These are phyloP conservation scores for Chalcosyrphus nemorum DNA, from an alignment of 2,888 invertebrate genomes.

Conservation along the genomic window DNA sequence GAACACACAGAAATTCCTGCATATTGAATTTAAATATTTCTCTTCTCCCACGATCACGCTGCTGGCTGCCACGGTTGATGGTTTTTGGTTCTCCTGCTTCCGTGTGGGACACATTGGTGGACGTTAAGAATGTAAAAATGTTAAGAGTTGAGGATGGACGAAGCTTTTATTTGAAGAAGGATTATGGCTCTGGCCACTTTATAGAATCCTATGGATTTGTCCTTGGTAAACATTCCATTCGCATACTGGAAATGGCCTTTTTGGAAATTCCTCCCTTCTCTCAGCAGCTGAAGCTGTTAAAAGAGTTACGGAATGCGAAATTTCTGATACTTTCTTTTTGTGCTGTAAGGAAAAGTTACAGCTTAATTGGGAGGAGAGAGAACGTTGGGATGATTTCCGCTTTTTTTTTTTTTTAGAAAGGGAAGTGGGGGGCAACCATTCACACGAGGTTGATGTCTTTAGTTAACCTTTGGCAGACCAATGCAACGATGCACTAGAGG, in stretches of 20 bases:
- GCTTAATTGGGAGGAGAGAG: constrained; percentile 55
- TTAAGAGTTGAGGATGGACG: constrained; percentile 32
- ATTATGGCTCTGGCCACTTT: constrained; percentile 72
- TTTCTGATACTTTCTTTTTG: constrained; percentile 42
- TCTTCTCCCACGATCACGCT: constrained; percentile 64
- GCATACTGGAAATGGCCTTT: constrained; percentile 59
- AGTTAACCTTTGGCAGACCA: constrained; percentile 39
- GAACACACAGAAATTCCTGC: constrained; percentile 61
- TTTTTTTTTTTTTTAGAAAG: background rate
- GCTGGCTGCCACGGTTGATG: constrained; percentile 40
- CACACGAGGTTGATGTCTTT: constrained; percentile 50
- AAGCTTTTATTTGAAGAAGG: constrained; percentile 68
- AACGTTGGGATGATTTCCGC: background rate
- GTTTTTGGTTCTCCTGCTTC: constrained; percentile 6
- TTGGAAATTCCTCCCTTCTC: constrained; percentile 12
- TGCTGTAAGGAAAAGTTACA: constrained; percentile 45
- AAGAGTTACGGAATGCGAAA: constrained; percentile 48
- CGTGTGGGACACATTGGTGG: constrained; percentile 41
- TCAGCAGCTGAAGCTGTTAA: background rate
- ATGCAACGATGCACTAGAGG: constrained; percentile 18
- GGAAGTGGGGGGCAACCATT: too few species aligned
- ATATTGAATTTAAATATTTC: constrained; percentile 73
- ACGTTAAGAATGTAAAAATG: constrained; percentile 46
- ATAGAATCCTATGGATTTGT: constrained; percentile 72
- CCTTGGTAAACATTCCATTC: constrained; percentile 70